A percentile compares a stretch with the other conserved stretches of the same genome.
Conservation (phyloP, 2,797 vertebrate genomes). For the Falco biarmicus region DNA sequence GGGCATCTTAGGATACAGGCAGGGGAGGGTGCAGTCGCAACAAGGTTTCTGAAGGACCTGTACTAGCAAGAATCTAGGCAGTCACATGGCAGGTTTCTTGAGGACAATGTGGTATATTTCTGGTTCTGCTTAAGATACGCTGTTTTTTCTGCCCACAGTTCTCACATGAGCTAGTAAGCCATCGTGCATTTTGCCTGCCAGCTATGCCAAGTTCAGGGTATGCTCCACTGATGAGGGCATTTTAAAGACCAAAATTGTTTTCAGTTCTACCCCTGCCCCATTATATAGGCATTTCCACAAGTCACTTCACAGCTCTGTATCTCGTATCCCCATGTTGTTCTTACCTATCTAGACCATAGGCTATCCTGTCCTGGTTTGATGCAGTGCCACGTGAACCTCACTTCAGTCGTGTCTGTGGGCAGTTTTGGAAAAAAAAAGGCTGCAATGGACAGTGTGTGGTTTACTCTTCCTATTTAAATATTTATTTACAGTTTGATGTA, state of each 20-base stretch:
- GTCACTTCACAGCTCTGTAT: background rate
- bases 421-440: background rate
- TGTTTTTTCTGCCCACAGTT: background rate
- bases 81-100: background rate
- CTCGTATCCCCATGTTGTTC: background rate
- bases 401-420: background rate
- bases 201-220: background rate
- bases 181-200: background rate
- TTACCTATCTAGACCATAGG: background rate
- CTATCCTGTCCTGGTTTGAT: background rate
- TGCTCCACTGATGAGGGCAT: background rate
- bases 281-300: background rate
- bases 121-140: background rate
- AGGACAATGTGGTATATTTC: background rate
- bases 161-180: background rate
- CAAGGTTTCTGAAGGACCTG: background rate
- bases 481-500: background rate
- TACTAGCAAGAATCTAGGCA: background rate
- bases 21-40: background rate
- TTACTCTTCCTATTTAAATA: background rate
- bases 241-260: background rate
- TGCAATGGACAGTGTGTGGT: background rate
- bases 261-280: background rate
- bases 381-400: background rate
- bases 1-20: background rate